These are phyloP conservation scores for Andricus grossulariae DNA, from an alignment of 1,140 invertebrate genomes.

Conservation along the genomic window DNA sequence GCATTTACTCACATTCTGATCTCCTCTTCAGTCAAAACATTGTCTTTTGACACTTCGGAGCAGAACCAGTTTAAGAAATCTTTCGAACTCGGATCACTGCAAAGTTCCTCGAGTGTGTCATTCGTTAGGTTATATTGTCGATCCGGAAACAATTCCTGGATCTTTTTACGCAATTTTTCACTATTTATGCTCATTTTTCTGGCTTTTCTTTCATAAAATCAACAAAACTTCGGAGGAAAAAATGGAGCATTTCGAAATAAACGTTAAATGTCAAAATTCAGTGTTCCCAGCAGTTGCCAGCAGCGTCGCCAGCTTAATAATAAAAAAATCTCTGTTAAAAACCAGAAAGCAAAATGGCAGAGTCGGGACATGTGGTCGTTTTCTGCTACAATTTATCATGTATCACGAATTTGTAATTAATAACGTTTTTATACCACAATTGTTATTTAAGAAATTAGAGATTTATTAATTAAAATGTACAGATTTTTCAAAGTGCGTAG, in stretches of 20 bases:
- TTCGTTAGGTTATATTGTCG: not conserved
- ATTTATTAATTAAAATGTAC: conserved; percentile 52
- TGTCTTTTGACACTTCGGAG: not conserved
- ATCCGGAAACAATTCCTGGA: not conserved
- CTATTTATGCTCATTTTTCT: not conserved
- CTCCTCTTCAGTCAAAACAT: conserved; percentile 24
- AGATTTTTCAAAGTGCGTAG: conserved; percentile 47
- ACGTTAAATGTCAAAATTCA: too few relatives aligned
- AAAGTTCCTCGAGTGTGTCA: conserved; percentile 3
- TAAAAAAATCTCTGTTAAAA: too few relatives aligned
- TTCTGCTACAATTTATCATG: too few relatives aligned
- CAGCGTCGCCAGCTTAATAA: too few relatives aligned
- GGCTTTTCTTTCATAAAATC: not conserved
- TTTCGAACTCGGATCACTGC: conserved; percentile 16
- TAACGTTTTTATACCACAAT: not conserved
- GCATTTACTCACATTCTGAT: conserved; percentile 11
- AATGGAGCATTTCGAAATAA: too few relatives aligned
- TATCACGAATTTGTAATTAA: too few relatives aligned
- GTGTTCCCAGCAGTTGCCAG: too few relatives aligned
- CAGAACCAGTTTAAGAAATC: conserved; percentile 9
- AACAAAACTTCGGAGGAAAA: too few relatives aligned
- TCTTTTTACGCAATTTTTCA: conserved; percentile 14
- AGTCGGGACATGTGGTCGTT: too few relatives aligned
- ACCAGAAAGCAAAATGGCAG: too few relatives aligned
- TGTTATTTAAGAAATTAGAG: not conserved